Base-by-base conservation (phyloP, 2,113 vertebrate species). In the Brevimyrus niger region DNA sequence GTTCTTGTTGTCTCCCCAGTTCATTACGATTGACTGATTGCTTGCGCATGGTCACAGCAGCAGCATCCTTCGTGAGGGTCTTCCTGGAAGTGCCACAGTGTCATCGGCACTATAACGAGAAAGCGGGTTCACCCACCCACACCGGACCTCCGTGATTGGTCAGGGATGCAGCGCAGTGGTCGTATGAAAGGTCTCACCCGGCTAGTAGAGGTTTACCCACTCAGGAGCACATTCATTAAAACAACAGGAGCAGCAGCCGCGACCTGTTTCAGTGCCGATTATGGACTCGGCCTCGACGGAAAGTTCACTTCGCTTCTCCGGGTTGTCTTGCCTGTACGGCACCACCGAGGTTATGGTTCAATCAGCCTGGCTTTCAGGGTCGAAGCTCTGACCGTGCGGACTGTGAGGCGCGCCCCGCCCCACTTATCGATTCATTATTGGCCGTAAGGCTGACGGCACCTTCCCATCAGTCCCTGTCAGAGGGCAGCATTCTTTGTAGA, bases 341-440 rank as follows among this genome's bases (percentile, higher is more conserved):
- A n/a, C 13, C 47, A 19, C 19, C 4, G 35, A 91, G 8, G 35
- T 3, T 23, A 19, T 27, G 94, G 76, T 92, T 93, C 93, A 93
- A 96, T 96, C 94, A 95, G 95, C 95, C 94, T 94, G 92, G 88
- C 94, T 94, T 94, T 95, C 95, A 91, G 92, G 92, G 94, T 92
- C 94, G 94, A 93, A 95, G 95, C 94, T 93, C 91, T 95, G 94
- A 93, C 94, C 93, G 92, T 92, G 92, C 0, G 0, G 94, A 95
- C 95, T 95, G 94, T 86, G 94, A 94, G 90, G 94, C 92, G 86
- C 89, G 93, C 91, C 92, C 92, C 93, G 90, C 89, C 94, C 92
- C 50, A 87, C 91, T 96, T 94, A 94, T 94, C 93, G 94, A 93
- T 94, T 95, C 94, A 94, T 95, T 95, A 94, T 90, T 90, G 87